Percentiles rank a stretch among this genome's conserved stretches.
Conservation (phyloP, 2,797 vertebrate species). For the Pangasius mekongensis region DNA sequence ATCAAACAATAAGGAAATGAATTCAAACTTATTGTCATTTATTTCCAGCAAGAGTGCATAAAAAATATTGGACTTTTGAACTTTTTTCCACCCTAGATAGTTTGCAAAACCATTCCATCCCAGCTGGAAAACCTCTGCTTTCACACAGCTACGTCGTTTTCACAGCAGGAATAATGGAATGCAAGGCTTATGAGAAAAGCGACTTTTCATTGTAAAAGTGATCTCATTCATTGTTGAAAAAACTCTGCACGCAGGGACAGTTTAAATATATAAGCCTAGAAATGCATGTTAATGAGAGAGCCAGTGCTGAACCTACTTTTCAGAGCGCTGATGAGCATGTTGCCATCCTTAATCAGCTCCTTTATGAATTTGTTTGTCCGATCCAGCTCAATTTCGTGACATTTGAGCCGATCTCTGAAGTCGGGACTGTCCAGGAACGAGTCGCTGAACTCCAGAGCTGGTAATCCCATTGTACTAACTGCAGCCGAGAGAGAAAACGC, state of each 20-base stretch:
- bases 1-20: background rate
- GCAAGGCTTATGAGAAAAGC: background rate
- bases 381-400: constrained; percentile 94
- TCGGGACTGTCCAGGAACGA: constrained; percentile 94
- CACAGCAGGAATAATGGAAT: background rate
- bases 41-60: background rate
- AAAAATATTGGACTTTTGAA: background rate
- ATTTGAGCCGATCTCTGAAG: constrained; percentile 92
- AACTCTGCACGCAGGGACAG: no score
- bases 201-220: background rate
- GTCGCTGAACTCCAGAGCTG: constrained; percentile 95
- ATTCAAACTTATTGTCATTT: background rate
- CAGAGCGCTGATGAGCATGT: constrained; percentile 89
- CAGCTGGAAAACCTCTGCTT: background rate
- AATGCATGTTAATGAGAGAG: no score
- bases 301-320: constrained; percentile 80
- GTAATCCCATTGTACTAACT: constrained; percentile 84
- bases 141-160: background rate
- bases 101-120: background rate
- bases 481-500: background rate
- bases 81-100: background rate
- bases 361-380: constrained; percentile 97
- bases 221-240: constrained; percentile 30
- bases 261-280: no score
- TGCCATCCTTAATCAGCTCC: constrained; percentile 95